Conservation (phyloP, 1,140 invertebrate species). For the Dendroctonus valens region DNA sequence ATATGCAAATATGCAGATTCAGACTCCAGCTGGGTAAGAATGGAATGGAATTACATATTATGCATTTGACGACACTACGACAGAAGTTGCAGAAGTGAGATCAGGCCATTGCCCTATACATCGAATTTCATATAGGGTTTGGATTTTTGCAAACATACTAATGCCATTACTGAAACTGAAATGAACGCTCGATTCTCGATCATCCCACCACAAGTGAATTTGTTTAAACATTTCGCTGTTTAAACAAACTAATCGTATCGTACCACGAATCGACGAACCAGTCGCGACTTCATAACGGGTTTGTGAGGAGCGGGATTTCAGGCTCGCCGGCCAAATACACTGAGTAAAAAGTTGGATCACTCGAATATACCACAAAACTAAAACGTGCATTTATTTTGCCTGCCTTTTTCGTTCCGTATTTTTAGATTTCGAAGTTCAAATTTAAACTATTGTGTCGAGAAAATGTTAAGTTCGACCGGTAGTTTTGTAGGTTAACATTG, state of each 20-base stretch:
- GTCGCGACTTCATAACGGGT: neutral
- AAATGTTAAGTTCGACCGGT: constrained; percentile 16
- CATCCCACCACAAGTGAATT: constrained; percentile 2
- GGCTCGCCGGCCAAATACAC: constrained; percentile 1
- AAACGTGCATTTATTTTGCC: constrained; percentile 2
- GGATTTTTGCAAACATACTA: too few relatives aligned
- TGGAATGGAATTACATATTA: too few relatives aligned
- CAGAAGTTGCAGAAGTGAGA: too few relatives aligned
- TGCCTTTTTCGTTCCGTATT: constrained; percentile 8
- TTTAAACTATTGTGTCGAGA: constrained; percentile 4
- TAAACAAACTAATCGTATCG: constrained; percentile 4
- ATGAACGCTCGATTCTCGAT: neutral
- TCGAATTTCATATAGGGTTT: too few relatives aligned
- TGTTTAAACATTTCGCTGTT: constrained; percentile 5
- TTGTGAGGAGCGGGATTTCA: neutral
- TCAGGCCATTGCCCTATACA: too few relatives aligned
- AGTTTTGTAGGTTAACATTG: constrained; percentile 28
- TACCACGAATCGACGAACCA: neutral
- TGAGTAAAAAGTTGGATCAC: constrained; percentile 1
- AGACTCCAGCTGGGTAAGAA: too few relatives aligned
- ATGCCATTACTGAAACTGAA: too few relatives aligned
- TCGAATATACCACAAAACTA: neutral
- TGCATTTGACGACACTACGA: too few relatives aligned
- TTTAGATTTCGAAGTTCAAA: constrained; percentile 9
- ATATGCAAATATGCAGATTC: too few relatives aligned